Conservation (phyloP, 2,888 invertebrate genomes). For the Noctuana brunneofusca region DNA sequence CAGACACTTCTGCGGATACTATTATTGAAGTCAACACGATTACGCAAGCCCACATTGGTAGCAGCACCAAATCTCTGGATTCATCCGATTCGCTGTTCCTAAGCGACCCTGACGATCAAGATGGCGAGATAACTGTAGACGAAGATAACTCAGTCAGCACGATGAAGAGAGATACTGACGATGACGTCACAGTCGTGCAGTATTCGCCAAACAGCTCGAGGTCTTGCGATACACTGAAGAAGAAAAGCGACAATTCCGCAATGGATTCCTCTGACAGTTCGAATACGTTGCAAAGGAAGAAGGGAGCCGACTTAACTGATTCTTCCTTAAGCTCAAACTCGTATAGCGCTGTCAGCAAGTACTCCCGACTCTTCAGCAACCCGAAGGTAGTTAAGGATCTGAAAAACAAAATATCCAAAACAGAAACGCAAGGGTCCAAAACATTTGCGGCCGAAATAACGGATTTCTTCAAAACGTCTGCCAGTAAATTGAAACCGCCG, state of each 20-base stretch:
- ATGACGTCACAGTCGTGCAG: neutral
- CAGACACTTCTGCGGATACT: neutral
- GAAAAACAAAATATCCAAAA: conserved; percentile 23
- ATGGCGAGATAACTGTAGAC: neutral
- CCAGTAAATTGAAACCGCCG: conserved; percentile 21
- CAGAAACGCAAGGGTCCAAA: neutral
- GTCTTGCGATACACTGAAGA: neutral
- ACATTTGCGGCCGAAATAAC: conserved; percentile 21
- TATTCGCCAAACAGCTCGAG: neutral
- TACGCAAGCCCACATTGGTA: neutral
- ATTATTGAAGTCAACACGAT: neutral
- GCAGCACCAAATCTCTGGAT: neutral
- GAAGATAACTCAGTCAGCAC: neutral
- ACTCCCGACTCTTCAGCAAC: neutral
- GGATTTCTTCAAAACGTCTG: conserved; percentile 23
- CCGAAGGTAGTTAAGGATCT: conserved; percentile 12
- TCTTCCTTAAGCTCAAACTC: neutral
- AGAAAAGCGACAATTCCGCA: neutral
- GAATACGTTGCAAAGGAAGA: neutral
- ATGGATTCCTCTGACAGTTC: neutral
- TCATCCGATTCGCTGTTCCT: neutral
- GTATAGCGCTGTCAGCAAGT: neutral
- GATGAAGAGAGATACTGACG: neutral
- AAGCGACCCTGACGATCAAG: neutral
- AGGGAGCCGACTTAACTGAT: neutral